Conservation (phyloP, 2,113 vertebrate genomes). For the Xenopus borealis region DNA sequence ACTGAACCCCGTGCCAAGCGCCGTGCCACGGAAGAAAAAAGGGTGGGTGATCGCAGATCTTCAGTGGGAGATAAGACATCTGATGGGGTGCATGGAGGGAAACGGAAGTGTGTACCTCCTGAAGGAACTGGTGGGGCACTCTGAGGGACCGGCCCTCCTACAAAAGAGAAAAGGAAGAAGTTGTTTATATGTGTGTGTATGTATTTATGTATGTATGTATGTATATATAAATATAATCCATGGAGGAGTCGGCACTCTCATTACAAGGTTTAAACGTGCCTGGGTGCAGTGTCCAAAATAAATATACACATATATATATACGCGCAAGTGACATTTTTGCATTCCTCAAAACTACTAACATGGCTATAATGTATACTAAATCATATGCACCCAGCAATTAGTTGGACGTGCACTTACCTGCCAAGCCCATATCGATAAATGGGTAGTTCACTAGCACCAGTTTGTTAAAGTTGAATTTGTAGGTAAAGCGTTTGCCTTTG, state of each 20-base stretch:
- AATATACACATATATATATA: too few relatives aligned
- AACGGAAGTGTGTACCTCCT: slow-evolving; percentile 81
- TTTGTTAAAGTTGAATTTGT: slow-evolving; percentile 94
- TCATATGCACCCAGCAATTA: too few relatives aligned
- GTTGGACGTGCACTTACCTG: slow-evolving; percentile 61
- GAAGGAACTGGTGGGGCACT: slow-evolving; percentile 83
- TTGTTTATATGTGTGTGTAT: too few relatives aligned
- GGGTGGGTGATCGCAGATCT: slow-evolving; percentile 80
- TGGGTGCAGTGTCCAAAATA: too few relatives aligned
- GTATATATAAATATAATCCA: too few relatives aligned
- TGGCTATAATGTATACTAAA: too few relatives aligned
- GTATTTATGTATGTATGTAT: too few relatives aligned
- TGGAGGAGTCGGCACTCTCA: too few relatives aligned
- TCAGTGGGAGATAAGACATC: slow-evolving; percentile 83
- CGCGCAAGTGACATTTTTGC: too few relatives aligned
- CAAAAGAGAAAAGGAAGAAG: too few relatives aligned
- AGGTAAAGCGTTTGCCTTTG: slow-evolving; percentile 76
- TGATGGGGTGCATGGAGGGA: slow-evolving; percentile 81
- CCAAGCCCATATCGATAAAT: slow-evolving; percentile 85
- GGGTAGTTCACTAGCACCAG: slow-evolving; percentile 90
- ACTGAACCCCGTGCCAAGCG: slow-evolving; percentile 81
- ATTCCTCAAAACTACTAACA: too few relatives aligned
- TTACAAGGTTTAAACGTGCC: too few relatives aligned
- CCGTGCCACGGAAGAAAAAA: slow-evolving; percentile 74
- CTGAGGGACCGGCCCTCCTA: slow-evolving; percentile 82